Base-by-base conservation (phyloP, 1,140 invertebrate genomes). In the Gryon sp. region DNA sequence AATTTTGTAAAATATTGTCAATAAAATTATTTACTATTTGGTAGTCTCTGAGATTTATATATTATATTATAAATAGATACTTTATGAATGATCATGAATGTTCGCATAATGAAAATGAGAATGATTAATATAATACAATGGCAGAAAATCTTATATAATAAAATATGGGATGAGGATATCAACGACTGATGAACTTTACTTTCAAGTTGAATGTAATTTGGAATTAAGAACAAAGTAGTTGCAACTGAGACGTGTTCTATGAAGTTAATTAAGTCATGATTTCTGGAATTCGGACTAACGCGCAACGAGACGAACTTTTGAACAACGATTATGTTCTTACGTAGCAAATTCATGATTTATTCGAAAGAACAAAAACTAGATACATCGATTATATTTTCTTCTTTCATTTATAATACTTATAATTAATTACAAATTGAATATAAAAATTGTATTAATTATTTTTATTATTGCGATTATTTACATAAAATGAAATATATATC, bases 221-320 rank as follows among this genome's bases (percentile, higher is more conserved):
- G 45, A 59, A 59, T 69, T 43, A 59, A 57, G 45, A 59, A 59
- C 52, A 59, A 57, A 69, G 53, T 69, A 59, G 43, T 50, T 59
- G 36, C 53, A 52, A 19, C 53, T 59, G 53, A n/a, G 24, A 59
- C 53, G 34, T 53, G 53, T 59, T 19, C 55, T 59, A 59, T 40
- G 53, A 50, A 22, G 63, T 55, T 68, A 66, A 66, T 66, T 66
- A 53, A 66, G 45, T 52, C 48, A 20, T 55, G 62, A 66, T 66
- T 43, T n/a, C 16, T n/a, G 40, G 14, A 55, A 66, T 55, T 65
- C 38, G 62, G 50, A 55, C 62, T 66, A 50, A 50, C 34, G 48
- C 32, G 26, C 38, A 43, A 45, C 19, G 4, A n/a, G 24, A 20
- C 45, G 26, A 30, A 50, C 45, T 63, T 63, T 63, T 41, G 6